These are phyloP conservation scores for Lochmaea capreae DNA, from an alignment of 2,888 invertebrate genomes.

Conservation along the genomic window DNA sequence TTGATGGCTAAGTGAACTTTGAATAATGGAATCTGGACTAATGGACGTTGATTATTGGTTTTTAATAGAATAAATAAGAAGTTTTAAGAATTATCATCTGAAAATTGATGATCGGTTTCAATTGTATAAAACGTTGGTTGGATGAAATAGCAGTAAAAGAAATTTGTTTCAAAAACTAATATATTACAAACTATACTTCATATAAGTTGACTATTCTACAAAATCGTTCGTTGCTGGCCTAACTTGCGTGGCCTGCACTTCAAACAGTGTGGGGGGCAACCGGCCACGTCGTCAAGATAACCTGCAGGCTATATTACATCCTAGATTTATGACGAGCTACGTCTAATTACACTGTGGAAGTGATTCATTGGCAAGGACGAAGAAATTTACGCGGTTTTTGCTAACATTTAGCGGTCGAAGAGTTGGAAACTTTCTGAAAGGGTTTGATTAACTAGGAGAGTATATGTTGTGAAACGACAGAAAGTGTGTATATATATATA, in stretches of 20 bases:
- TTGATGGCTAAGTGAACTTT: too few relatives aligned
- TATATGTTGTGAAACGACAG: slow-evolving; percentile 6
- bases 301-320: slow-evolving; percentile 47
- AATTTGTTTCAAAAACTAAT: too few relatives aligned
- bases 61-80: too few relatives aligned
- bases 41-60: too few relatives aligned
- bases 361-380: slow-evolving; percentile 29
- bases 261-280: slow-evolving; percentile 34
- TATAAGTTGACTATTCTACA: background rate
- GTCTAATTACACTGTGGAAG: slow-evolving; percentile 46
- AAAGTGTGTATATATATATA: background rate
- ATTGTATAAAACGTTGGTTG: too few relatives aligned
- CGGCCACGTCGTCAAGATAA: slow-evolving; percentile 41
- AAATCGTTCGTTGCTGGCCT: background rate
- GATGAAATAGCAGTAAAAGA: too few relatives aligned
- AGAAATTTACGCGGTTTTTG: slow-evolving; percentile 13
- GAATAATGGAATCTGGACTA: too few relatives aligned
- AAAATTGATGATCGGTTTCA: too few relatives aligned
- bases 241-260: background rate
- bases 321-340: slow-evolving; percentile 48
- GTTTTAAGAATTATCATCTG: too few relatives aligned
- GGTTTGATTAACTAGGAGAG: slow-evolving; percentile 12
- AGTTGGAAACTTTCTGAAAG: slow-evolving; percentile 6
- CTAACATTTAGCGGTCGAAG: slow-evolving; percentile 9
- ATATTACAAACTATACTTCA: too few relatives aligned